Base-by-base conservation (phyloP, 1,140 invertebrate genomes). In the Idris sp. region DNA sequence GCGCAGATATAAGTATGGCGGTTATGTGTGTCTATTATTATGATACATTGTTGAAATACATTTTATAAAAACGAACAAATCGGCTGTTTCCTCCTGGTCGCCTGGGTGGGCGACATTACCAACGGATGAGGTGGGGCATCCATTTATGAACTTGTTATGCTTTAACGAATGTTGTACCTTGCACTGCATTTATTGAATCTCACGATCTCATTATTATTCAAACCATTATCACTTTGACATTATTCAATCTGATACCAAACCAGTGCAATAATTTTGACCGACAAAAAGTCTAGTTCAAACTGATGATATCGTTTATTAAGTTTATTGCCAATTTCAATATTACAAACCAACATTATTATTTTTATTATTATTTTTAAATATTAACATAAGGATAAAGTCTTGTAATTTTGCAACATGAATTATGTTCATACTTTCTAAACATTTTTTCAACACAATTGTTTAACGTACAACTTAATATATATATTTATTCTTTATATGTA, bases 111-210 rank as follows among this genome's bases (percentile, higher is more conserved):
- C 69, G 67, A 83, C 76, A 74, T 62, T 68, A 64, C 62, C n/a
- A 82, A 79, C 81, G 81, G 83, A 84, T 83, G 72, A 84, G 83
- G 83, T 79, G 78, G 78, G 83, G 80, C 83, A 48, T 8, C 75
- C 77, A 77, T 80, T 84, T 83, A 81, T 81, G 79, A 84, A 84
- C 76, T 77, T 83, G 77, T 74, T 81, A 79, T 77, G 69, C 74
- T 75, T 77, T 75, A 68, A 76, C 74, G 51, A 74, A 76, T 75
- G 61, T 69, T n/a, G n/a, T n/a, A 69, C 58, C 61, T 74, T 62
- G 56, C 62, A 68, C 18, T 40, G 48, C 61, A 40, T 62, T 67
- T 51, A 74, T 74, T 59, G 48, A 48, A 68, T 62, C 56, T 74
- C 71, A 62, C 49, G 40, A 62, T 61, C 67, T 61, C 67, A 54